Evolutionary conservation across 2,797 vertebrate genomes (phyloP).

Genomic region (Okamejei kenojei): DNA sequence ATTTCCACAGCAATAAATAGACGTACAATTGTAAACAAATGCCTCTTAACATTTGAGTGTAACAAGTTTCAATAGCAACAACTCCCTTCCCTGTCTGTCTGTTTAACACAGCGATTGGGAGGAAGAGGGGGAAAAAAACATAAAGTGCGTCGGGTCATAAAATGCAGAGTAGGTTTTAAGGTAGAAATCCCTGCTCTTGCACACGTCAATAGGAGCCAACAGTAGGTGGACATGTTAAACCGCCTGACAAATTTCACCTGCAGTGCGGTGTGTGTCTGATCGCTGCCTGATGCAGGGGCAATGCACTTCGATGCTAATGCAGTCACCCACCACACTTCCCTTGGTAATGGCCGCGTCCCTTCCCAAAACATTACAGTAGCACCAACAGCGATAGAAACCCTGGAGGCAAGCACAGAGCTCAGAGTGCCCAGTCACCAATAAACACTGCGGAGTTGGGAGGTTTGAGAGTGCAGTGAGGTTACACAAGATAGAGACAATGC

Average conservation of each 20-base stretch:
- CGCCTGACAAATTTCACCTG: neutral
- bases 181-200: neutral
- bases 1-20: constrained; percentile 21
- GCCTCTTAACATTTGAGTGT: neutral
- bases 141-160: constrained; percentile 4
- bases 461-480: neutral
- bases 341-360: neutral
- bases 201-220: neutral
- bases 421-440: too few relatives aligned
- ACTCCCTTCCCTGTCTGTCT: neutral
- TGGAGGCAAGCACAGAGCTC: too few relatives aligned
- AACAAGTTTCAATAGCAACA: constrained; percentile 7
- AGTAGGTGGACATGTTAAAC: too few relatives aligned
- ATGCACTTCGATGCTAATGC: neutral
- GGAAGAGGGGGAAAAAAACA: neutral
- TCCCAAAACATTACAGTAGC: neutral
- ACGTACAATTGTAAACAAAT: neutral
- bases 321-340: neutral
- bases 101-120: neutral
- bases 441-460: neutral
- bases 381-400: too few relatives aligned
- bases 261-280: neutral
- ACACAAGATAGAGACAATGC: neutral
- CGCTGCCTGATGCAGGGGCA: neutral
- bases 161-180: neutral